These are phyloP conservation scores for Epinephelus malabaricus DNA, from an alignment of 2,797 vertebrate species.

Conservation along the genomic window DNA sequence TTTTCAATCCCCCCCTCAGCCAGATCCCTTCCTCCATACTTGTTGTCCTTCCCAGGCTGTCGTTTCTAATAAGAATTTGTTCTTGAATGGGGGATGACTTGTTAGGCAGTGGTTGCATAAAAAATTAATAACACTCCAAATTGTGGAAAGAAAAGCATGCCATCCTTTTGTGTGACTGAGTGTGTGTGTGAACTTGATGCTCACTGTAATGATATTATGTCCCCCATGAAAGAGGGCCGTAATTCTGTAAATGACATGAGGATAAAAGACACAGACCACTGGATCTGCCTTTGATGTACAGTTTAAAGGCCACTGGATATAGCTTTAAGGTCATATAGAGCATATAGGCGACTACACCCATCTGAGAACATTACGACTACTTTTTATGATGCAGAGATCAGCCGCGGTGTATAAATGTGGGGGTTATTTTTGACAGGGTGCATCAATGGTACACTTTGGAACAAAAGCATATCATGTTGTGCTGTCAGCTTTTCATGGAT, in stretches of 20 bases:
- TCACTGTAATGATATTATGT: slow-evolving; percentile 44
- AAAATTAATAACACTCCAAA: slow-evolving; percentile 46
- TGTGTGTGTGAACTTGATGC: slow-evolving; percentile 7
- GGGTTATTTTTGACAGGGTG: not conserved
- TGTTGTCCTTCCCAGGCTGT: slow-evolving; percentile 63
- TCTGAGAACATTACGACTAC: slow-evolving; percentile 12
- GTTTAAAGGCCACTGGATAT: slow-evolving; percentile 9
- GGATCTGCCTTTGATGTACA: slow-evolving; percentile 45
- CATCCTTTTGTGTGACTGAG: slow-evolving; percentile 18
- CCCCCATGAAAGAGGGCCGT: slow-evolving; percentile 34
- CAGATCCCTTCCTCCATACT: slow-evolving; percentile 52
- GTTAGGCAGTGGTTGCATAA: slow-evolving; percentile 49
- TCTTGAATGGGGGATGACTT: slow-evolving; percentile 41
- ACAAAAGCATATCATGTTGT: not conserved
- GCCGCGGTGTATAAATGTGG: not conserved
- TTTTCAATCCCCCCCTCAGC: slow-evolving; percentile 39
- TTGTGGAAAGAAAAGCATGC: slow-evolving; percentile 30
- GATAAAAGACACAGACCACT: slow-evolving; percentile 32
- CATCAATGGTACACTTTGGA: not conserved
- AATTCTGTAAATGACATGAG: slow-evolving; percentile 49
- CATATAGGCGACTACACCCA: slow-evolving; percentile 8
- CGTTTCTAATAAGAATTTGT: slow-evolving; percentile 54
- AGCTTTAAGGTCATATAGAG: slow-evolving; percentile 17
- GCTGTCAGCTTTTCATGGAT: not conserved
- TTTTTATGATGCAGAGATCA: slow-evolving; percentile 33